Conservation (phyloP, 2,113 vertebrate genomes). For the Paradoxurus hermaphroditus region DNA sequence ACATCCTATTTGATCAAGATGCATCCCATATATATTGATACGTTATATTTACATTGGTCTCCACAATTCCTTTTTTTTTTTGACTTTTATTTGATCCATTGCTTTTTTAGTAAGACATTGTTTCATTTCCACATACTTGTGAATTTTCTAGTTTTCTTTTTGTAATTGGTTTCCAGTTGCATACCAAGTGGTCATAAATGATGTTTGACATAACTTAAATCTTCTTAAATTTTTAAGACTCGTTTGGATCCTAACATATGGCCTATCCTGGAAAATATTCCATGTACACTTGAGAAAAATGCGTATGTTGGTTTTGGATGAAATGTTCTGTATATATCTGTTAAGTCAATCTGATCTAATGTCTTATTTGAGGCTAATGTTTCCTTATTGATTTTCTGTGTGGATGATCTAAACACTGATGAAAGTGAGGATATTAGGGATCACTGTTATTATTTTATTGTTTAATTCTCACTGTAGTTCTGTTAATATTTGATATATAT, state of each 20-base stretch:
- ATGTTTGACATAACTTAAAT: not conserved
- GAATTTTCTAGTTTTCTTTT: not conserved
- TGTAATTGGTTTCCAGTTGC: not conserved
- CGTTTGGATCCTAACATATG: not conserved
- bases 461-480: not conserved
- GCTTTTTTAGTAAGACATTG: not conserved
- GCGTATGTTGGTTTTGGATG: not conserved
- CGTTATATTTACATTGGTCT: not conserved
- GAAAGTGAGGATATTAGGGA: not conserved
- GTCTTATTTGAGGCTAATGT: not conserved
- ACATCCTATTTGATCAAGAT: not conserved
- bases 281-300: not conserved
- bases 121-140: not conserved
- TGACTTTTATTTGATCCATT: not conserved
- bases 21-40: not conserved
- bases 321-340: not conserved
- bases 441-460: not conserved
- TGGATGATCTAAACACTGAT: not conserved
- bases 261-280: not conserved
- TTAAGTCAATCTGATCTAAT: not conserved
- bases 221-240: not conserved
- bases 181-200: not conserved
- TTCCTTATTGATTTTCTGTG: not conserved
- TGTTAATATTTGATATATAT: not conserved
- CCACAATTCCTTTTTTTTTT: not conserved